phyloP scores from a whole-genome alignment of 37 sponge, comb jelly and placozoan genomes.

The Beroe ovata region DNA sequence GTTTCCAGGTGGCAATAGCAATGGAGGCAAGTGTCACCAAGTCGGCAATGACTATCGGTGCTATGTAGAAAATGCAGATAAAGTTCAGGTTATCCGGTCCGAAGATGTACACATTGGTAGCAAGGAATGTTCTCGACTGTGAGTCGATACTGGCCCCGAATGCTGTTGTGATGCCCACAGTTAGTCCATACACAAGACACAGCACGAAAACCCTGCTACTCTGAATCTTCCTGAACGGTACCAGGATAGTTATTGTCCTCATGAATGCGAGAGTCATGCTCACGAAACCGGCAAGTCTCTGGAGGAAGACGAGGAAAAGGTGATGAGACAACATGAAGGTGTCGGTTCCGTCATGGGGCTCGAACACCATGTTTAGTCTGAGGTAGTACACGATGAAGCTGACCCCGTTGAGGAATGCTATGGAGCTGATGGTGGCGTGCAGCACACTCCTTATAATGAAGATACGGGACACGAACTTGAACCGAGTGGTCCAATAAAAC shows the following conservation, averaged over 20 bases:
- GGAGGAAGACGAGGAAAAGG: neutral
- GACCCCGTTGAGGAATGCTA: neutral
- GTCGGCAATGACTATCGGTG: neutral
- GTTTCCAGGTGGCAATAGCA: slow-evolving; percentile 19
- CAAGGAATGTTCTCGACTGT: neutral
- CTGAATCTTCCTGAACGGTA: slow-evolving; percentile 22
- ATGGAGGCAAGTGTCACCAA: slow-evolving; percentile 10
- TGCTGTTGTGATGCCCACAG: neutral
- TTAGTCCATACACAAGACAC: neutral
- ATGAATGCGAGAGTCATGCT: slow-evolving; percentile 40
- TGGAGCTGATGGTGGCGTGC: neutral
- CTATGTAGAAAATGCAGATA: slow-evolving; percentile 1
- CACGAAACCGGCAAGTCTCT: slow-evolving; percentile 30
- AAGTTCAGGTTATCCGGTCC: slow-evolving; percentile 22
- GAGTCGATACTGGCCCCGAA: neutral
- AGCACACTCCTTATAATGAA: slow-evolving; percentile 18
- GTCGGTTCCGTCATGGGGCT: neutral
- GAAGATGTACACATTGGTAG: slow-evolving; percentile 8
- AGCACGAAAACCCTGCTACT: neutral
- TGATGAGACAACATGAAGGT: slow-evolving; percentile 28
- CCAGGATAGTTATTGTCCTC: slow-evolving; percentile 31
- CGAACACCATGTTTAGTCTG: slow-evolving; percentile 11
- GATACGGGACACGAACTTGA: slow-evolving; percentile 34
- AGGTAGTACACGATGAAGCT: slow-evolving; percentile 6
- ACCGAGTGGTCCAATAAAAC: slow-evolving; percentile 45